Base-by-base conservation (phyloP, 2,797 vertebrate species). In the Pristis pectinata region DNA sequence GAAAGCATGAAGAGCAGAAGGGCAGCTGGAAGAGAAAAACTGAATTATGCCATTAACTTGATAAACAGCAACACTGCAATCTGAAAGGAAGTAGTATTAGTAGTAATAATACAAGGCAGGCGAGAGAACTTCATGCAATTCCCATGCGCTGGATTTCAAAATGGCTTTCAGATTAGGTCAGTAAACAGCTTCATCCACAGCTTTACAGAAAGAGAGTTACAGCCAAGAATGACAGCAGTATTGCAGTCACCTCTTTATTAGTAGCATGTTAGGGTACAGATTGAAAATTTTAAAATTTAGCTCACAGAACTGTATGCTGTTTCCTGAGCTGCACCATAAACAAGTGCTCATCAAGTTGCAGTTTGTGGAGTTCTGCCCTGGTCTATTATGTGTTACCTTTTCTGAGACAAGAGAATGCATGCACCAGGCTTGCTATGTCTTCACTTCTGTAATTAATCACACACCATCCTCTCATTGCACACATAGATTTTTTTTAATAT, bases 61-160 rank as follows among this genome's bases (percentile, higher is more conserved):
- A 13, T 56, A 53, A 56, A 94, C 92, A 94, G 92, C 70, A 94
- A 49, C 6, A 2, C 92, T 13, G 44, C 44, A 76, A 72, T 76
- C 92, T 94, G 92, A 94, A 94, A 94, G 44, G 92, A 94, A 94
- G 70, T 53, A n/a, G 70, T 56, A 74, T 94, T 76, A 74, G 92
- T 94, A 76, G 92, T 74, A 76, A 76, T 53, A 34, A 44, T 76
- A 74, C 44, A 94, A 70, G 30, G 92, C 44, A 94, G 92, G 41
- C 92, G 56, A 53, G 27, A 49, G 92, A 94, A 44, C 67, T 30
- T 93, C 92, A 94, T 76, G 92, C 92, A 76, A 53, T 56, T 94
- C 67, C 92, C 70, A 94, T 94, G 92, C 41, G 24, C 27, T 70
- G 44, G 64, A 49, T 70, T 93, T 49, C 44, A 49, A 87, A 17